Conservation (phyloP, 2,797 vertebrate genomes). For the Crocidura indochinensis region DNA sequence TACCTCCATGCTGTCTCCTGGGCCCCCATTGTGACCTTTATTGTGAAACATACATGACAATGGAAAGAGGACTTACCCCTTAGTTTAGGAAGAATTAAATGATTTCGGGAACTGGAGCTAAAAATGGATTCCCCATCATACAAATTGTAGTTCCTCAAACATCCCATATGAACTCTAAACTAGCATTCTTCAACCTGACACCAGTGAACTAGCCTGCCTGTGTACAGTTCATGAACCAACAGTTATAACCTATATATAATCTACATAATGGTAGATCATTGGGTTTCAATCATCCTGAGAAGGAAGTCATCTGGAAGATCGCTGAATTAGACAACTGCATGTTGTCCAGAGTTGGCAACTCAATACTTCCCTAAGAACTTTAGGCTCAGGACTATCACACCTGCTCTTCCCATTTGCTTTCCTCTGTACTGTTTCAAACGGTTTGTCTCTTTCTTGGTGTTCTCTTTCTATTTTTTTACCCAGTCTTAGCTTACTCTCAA, state of each 20-base stretch:
- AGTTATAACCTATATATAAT: not conserved
- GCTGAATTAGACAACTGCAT: too few relatives aligned
- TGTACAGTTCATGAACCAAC: not conserved
- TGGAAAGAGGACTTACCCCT: not conserved
- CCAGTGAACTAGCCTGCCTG: too few relatives aligned
- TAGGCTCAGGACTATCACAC: not conserved
- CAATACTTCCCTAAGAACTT: not conserved
- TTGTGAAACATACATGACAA: not conserved
- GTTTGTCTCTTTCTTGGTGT: not conserved
- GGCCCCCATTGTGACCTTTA: too few relatives aligned
- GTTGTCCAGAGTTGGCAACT: not conserved
- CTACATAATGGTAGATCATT: too few relatives aligned
- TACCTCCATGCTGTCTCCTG: too few relatives aligned
- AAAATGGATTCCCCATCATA: not conserved
- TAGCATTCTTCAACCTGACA: too few relatives aligned
- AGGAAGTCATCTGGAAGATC: too few relatives aligned
- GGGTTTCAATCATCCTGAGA: too few relatives aligned
- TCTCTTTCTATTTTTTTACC: not conserved
- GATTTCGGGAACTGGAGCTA: not conserved
- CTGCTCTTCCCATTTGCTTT: not conserved
- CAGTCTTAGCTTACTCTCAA: not conserved
- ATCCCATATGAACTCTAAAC: not conserved
- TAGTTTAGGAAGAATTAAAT: slow-evolving; percentile 1
- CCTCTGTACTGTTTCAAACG: not conserved
- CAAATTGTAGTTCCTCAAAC: not conserved